Evolutionary conservation across 2,888 invertebrate genomes (phyloP).

Genomic region (Campoplex capitator): DNA sequence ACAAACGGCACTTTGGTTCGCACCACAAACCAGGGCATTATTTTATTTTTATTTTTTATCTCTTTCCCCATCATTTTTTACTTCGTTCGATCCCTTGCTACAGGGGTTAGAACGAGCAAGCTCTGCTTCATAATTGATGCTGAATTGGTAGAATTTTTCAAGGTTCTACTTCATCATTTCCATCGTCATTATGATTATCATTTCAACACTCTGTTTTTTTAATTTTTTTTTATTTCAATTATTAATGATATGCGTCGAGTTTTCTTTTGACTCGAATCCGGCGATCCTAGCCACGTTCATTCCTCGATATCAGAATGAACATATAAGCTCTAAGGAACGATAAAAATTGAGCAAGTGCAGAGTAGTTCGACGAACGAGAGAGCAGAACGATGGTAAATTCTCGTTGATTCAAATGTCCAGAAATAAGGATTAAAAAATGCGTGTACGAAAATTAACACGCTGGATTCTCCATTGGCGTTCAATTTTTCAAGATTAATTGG

Average conservation of each 20-base stretch:
- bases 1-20: constrained; percentile 51
- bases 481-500: constrained; percentile 35
- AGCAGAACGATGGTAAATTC: neutral
- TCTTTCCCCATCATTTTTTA: constrained; percentile 33
- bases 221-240: neutral
- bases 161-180: neutral
- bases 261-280: too few relatives aligned
- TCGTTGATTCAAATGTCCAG: too few relatives aligned
- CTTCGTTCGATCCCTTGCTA: neutral
- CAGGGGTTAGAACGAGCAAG: neutral
- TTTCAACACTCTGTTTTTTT: neutral
- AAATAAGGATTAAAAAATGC: neutral
- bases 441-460: neutral
- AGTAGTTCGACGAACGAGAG: neutral
- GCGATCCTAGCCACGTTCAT: too few relatives aligned
- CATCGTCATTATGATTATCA: neutral
- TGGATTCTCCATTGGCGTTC: neutral
- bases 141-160: neutral
- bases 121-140: neutral
- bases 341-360: neutral
- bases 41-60: constrained; percentile 19
- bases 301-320: neutral
- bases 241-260: neutral
- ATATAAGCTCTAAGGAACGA: neutral
- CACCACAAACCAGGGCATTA: constrained; percentile 40